Conservation (phyloP, 2,113 vertebrate species). For the Apodemus sylvaticus region DNA sequence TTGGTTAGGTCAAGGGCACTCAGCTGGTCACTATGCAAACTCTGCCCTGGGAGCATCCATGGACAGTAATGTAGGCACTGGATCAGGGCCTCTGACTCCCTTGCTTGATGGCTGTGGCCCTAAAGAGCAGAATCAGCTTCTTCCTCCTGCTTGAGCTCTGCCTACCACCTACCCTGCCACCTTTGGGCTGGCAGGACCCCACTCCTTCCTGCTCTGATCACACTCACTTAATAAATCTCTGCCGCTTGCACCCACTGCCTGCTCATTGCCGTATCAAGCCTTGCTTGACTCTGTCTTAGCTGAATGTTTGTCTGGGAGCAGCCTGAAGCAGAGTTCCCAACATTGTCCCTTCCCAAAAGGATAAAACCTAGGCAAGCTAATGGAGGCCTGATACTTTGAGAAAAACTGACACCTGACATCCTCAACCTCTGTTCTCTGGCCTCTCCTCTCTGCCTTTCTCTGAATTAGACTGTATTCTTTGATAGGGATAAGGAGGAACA, state of each 20-base stretch:
- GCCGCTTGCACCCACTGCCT: slow-evolving; percentile 36
- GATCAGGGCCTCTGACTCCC: not conserved
- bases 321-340: not conserved
- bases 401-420: not conserved
- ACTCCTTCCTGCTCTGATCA: not conserved
- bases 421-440: no score
- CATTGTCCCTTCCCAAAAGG: not conserved
- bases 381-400: not conserved
- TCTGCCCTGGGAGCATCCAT: slow-evolving; percentile 38
- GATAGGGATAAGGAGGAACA: no score
- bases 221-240: slow-evolving; percentile 69
- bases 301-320: not conserved
- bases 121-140: slow-evolving; percentile 52
- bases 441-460: not conserved
- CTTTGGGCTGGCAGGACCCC: not conserved
- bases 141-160: slow-evolving; percentile 69
- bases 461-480: not conserved
- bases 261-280: not conserved
- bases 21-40: slow-evolving; percentile 77
- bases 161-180: not conserved
- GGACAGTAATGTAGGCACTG: slow-evolving; percentile 44
- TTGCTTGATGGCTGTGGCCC: slow-evolving; percentile 58
- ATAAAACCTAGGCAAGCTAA: not conserved
- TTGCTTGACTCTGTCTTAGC: not conserved
- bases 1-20: slow-evolving; percentile 39